phyloP scores from a whole-genome alignment of 2,888 invertebrate genomes.

The Phalangium opilio region DNA sequence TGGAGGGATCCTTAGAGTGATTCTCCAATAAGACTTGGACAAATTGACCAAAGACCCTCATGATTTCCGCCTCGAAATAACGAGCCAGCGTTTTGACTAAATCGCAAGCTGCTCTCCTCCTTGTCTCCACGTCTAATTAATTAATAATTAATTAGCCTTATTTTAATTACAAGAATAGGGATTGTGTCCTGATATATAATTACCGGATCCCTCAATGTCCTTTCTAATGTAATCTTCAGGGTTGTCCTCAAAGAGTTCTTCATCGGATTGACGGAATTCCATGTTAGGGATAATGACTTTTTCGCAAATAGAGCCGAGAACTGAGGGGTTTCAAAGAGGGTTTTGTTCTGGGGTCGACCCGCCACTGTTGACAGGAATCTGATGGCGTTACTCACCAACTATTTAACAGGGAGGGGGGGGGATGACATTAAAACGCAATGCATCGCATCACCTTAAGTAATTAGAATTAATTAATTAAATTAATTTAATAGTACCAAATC shows the following conservation, averaged over 20 bases:
- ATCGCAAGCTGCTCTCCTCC: constrained; percentile 91
- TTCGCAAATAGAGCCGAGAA: constrained; percentile 81
- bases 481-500: constrained; percentile 61
- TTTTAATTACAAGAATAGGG: no score
- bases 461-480: no score
- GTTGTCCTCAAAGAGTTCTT: constrained; percentile 93
- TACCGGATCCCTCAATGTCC: constrained; percentile 83
- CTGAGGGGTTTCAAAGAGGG: constrained; percentile 71
- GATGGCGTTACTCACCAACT: constrained; percentile 90
- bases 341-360: constrained; percentile 70
- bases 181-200: not conserved
- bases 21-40: constrained; percentile 41
- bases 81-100: constrained; percentile 77
- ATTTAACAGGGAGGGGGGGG: no score
- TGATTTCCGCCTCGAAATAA: constrained; percentile 73
- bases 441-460: no score
- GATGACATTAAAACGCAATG: no score
- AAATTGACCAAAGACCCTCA: constrained; percentile 72
- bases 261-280: constrained; percentile 85
- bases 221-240: constrained; percentile 91
- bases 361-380: constrained; percentile 90
- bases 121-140: constrained; percentile 82
- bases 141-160: no score
- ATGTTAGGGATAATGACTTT: constrained; percentile 98
- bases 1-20: constrained; percentile 54